Evolutionary conservation across 2,888 invertebrate species (phyloP).

Genomic region (Portevinia maculata): DNA sequence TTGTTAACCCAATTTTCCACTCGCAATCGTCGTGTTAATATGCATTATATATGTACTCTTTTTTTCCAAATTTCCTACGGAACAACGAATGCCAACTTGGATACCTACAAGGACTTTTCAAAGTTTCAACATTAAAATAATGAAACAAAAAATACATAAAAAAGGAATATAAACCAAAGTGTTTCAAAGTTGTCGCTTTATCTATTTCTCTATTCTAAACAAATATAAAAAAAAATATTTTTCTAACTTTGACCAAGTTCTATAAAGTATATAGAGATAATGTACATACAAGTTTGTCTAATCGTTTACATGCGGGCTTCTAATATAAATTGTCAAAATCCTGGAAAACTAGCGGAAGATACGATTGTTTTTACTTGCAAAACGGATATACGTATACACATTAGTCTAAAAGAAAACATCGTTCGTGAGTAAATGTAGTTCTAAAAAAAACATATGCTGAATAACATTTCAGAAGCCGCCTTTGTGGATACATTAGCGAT

Average conservation of each 20-base stretch:
- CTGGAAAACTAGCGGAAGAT: constrained; percentile 11
- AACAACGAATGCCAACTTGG: constrained; percentile 42
- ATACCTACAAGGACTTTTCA: constrained; percentile 44
- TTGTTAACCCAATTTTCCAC: constrained; percentile 33
- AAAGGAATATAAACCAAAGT: constrained; percentile 38
- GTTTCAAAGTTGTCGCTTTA: constrained; percentile 70
- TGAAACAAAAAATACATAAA: constrained; percentile 4
- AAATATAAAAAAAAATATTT: constrained; percentile 12
- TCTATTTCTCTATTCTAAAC: constrained; percentile 51
- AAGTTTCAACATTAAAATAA: constrained; percentile 22
- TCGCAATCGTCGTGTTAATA: constrained; percentile 33
- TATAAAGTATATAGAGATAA: constrained; percentile 30
- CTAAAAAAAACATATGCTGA: constrained; percentile 46
- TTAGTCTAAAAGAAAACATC: constrained; percentile 51
- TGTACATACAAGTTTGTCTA: constrained; percentile 21
- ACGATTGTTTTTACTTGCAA: constrained; percentile 17
- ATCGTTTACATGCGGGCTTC: constrained; percentile 25
- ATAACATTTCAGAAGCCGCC: constrained; percentile 58
- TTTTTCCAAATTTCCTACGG: constrained; percentile 26
- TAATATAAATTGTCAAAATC: constrained; percentile 3
- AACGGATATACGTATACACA: constrained; percentile 45
- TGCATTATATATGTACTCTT: constrained; percentile 1
- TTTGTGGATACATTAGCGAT: constrained; percentile 43
- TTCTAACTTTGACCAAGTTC: constrained; percentile 32
- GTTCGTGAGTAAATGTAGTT: constrained; percentile 70